A percentile compares a stretch with the other conserved stretches of the same genome.
Evolutionary conservation across 1,140 invertebrate genomes (phyloP).

Genomic region (Danaus melanippus): DNA sequence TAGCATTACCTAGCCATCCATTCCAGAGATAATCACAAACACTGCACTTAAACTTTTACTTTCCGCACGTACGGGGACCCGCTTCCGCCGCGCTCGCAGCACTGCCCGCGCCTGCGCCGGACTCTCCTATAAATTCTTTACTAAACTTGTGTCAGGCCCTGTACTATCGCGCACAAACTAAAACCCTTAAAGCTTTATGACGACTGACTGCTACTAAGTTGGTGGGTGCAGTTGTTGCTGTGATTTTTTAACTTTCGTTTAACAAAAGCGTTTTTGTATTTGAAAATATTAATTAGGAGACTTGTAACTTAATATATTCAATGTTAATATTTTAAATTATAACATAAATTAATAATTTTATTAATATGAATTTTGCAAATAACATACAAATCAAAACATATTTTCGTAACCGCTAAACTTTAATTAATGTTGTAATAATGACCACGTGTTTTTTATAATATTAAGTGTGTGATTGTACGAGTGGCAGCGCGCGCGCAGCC

Average conservation of each 20-base stretch:
- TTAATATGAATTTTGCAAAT: too few relatives aligned
- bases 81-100: constrained; percentile 20
- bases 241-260: too few relatives aligned
- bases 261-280: too few relatives aligned
- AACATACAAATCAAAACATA: too few relatives aligned
- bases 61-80: constrained; percentile 10
- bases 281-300: too few relatives aligned
- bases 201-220: too few relatives aligned
- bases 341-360: too few relatives aligned
- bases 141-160: constrained; percentile 59
- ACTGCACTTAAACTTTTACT: constrained; percentile 46
- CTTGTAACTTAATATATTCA: too few relatives aligned
- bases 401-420: too few relatives aligned
- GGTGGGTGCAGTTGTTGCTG: too few relatives aligned
- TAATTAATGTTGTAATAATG: constrained; percentile 10
- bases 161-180: constrained; percentile 46
- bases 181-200: constrained; percentile 1
- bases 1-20: constrained; percentile 62
- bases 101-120: constrained; percentile 42
- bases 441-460: constrained; percentile 45
- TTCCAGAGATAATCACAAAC: constrained; percentile 37
- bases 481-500: constrained; percentile 57
- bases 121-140: constrained; percentile 62
- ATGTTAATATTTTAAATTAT: too few relatives aligned
- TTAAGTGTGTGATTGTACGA: constrained; percentile 47